Conservation (phyloP, 2,888 invertebrate species). For the Campopleginae sp. region DNA sequence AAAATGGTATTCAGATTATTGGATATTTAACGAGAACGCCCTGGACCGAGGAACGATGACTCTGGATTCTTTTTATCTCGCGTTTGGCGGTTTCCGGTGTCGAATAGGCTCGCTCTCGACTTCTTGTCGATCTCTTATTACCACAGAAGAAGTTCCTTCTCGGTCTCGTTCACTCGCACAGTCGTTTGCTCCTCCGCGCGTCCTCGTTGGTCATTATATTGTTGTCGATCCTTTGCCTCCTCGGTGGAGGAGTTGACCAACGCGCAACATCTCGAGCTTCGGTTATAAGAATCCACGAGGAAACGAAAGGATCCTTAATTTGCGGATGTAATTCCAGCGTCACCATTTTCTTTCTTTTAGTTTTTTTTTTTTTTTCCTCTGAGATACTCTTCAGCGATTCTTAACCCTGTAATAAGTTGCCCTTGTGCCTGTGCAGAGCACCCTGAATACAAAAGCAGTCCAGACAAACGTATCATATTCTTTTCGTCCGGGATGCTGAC, state of each 20-base stretch:
- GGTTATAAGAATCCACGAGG: conserved; percentile 18
- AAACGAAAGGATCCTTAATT: conserved; percentile 61
- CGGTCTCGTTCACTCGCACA: not conserved
- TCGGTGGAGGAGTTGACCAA: not conserved
- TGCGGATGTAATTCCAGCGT: conserved; percentile 53
- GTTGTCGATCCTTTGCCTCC: conserved; percentile 27
- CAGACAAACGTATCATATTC: not conserved
- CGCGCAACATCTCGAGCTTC: conserved; percentile 26
- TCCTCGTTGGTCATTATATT: conserved; percentile 74
- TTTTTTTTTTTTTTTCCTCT: not conserved
- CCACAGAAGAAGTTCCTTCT: conserved; percentile 1
- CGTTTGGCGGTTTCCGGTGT: conserved; percentile 79
- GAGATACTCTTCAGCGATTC: not conserved
- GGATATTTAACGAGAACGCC: conserved; percentile 13
- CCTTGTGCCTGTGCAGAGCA: conserved; percentile 15
- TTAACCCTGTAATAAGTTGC: conserved; percentile 39
- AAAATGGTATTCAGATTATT: not conserved
- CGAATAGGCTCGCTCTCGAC: conserved; percentile 27
- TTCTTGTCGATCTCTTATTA: conserved; percentile 6
- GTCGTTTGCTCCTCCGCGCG: conserved; percentile 51
- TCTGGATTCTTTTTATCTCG: conserved; percentile 34
- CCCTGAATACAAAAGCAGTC: not conserved
- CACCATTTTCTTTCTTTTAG: conserved; percentile 36
- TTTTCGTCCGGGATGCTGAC: not conserved
- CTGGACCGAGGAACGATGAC: conserved; percentile 50